A percentile compares a stretch with the other conserved stretches of the same genome.
These are phyloP conservation scores for Cyanoderma ruficeps DNA, from an alignment of 2,113 vertebrate species.

Conservation along the genomic window DNA sequence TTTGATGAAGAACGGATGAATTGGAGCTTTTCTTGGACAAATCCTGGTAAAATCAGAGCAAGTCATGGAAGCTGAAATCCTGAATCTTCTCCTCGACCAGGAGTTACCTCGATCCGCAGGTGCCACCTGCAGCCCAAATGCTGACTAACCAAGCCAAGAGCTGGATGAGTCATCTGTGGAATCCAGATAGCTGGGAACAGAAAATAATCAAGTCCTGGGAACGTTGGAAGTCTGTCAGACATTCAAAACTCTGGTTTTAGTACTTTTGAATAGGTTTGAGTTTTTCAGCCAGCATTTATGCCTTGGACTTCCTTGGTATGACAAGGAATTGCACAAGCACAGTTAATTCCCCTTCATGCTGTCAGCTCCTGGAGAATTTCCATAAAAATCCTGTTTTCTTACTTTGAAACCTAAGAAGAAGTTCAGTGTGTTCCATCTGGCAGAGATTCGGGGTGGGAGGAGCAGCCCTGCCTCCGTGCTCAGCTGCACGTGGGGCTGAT, in stretches of 20 bases:
- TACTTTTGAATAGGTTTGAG: background rate
- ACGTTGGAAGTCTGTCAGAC: background rate
- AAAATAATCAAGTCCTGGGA: background rate
- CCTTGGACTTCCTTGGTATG: background rate
- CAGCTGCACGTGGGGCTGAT: background rate
- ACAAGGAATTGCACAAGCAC: background rate
- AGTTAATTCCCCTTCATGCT: background rate
- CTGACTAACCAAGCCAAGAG: background rate
- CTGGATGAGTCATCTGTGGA: background rate
- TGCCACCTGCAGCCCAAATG: background rate
- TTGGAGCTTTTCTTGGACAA: background rate
- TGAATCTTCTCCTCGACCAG: background rate
- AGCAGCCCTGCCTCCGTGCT: background rate
- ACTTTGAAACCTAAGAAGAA: accelerated
- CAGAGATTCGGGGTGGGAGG: background rate
- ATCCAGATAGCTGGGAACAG: background rate
- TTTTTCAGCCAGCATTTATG: background rate
- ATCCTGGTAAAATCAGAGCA: background rate
- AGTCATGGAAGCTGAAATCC: background rate
- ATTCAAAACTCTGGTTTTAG: background rate
- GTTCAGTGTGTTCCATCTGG: background rate
- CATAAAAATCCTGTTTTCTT: background rate
- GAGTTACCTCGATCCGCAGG: background rate
- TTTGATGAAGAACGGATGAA: background rate
- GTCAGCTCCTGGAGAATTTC: background rate